phyloP scores from a whole-genome alignment of 2,797 vertebrate species.

The Erethizon dorsatum region DNA sequence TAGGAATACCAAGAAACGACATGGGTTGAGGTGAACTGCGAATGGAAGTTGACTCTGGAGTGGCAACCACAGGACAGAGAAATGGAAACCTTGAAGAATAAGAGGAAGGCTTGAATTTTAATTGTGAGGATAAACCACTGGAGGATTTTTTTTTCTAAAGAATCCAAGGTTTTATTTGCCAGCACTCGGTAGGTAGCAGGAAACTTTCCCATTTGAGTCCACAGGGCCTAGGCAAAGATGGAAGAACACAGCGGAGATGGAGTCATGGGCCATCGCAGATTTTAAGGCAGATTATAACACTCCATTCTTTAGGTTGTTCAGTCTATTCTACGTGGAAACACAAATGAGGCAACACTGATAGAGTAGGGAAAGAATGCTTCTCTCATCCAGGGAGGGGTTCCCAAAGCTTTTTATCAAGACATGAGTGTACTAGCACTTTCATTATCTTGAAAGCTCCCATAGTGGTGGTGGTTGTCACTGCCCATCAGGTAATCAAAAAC shows the following conservation, averaged over 20 bases:
- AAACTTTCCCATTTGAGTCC: conserved; percentile 84
- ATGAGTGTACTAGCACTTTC: too few species aligned
- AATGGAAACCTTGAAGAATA: background rate
- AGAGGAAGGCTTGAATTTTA: background rate
- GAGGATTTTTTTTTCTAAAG: background rate
- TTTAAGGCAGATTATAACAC: conserved; percentile 95
- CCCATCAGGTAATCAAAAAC: too few species aligned
- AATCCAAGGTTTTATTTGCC: too few species aligned
- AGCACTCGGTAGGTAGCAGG: too few species aligned
- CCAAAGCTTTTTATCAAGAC: too few species aligned
- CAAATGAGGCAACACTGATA: conserved; percentile 88
- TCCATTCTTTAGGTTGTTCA: conserved; percentile 95
- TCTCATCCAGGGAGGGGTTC: too few species aligned
- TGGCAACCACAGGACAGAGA: background rate
- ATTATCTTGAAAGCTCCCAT: too few species aligned
- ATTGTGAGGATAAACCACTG: background rate
- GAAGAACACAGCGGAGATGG: conserved; percentile 94
- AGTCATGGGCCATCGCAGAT: conserved; percentile 95
- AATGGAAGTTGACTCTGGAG: background rate
- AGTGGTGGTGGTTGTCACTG: too few species aligned
- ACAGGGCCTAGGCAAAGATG: conserved; percentile 94
- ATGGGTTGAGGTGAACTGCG: background rate
- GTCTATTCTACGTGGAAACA: conserved; percentile 97
- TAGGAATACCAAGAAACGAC: background rate
- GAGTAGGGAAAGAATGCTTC: too few species aligned